A percentile compares a stretch with the other conserved stretches of the same genome.
phyloP scores from a whole-genome alignment of 2,797 vertebrate species.

The Pygocentrus nattereri region DNA sequence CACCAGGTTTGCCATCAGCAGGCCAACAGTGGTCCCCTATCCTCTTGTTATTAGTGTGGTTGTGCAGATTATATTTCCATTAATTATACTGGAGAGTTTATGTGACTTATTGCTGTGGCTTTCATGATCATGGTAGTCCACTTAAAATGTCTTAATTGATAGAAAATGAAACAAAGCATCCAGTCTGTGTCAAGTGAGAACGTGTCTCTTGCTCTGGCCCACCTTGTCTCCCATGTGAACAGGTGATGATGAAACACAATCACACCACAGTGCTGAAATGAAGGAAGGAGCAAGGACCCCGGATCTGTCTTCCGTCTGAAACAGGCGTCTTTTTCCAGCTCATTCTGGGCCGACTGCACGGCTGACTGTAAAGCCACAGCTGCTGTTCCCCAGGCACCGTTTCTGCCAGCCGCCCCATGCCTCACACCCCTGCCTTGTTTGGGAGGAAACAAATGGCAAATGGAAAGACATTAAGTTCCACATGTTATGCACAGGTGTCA shows the following conservation, averaged over 20 bases:
- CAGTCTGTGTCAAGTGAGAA: too few relatives aligned
- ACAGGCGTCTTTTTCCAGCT: neutral
- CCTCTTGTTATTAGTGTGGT: too few relatives aligned
- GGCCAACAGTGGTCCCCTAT: too few relatives aligned
- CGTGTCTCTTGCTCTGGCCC: neutral
- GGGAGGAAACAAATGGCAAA: conserved; percentile 74
- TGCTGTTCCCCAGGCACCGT: conserved; percentile 61
- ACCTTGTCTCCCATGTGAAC: neutral
- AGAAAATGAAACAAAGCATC: too few relatives aligned
- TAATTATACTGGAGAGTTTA: too few relatives aligned
- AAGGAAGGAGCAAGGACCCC: neutral
- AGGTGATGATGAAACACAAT: neutral
- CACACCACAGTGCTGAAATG: neutral
- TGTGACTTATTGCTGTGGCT: too few relatives aligned
- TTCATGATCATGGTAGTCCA: neutral
- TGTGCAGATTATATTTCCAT: too few relatives aligned
- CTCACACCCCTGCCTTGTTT: conserved; percentile 70
- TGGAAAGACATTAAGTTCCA: conserved; percentile 77
- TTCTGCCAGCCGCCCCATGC: conserved; percentile 54
- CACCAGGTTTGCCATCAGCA: too few relatives aligned
- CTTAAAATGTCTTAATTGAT: neutral
- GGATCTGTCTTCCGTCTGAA: neutral
- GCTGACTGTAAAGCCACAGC: conserved; percentile 71
- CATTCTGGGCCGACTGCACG: conserved; percentile 46
- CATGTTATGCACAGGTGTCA: conserved; percentile 75